Percentiles rank a stretch among this genome's conserved stretches.
These are phyloP conservation scores for Colletes latitarsis DNA, from an alignment of 1,140 invertebrate genomes.

Conservation along the genomic window DNA sequence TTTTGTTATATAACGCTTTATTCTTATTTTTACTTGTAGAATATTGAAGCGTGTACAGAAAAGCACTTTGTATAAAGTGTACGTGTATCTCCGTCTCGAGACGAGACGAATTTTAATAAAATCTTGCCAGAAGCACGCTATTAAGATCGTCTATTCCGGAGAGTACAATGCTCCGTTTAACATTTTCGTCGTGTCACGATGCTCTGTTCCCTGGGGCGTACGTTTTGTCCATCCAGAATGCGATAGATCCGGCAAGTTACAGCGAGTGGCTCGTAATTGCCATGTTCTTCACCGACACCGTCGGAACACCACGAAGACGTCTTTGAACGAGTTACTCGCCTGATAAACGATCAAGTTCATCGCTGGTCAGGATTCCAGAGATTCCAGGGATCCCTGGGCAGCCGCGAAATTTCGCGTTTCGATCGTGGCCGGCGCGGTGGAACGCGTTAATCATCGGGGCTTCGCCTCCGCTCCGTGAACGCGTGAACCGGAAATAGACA, in stretches of 20 bases:
- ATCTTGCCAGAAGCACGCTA: too few species aligned
- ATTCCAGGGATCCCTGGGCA: constrained; percentile 36
- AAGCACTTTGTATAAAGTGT: too few species aligned
- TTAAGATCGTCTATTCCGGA: too few species aligned
- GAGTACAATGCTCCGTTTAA: too few species aligned
- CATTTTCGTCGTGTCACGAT: not conserved
- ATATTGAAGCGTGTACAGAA: too few species aligned
- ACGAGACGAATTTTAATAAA: too few species aligned
- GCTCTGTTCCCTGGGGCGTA: not conserved
- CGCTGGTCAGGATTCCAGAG: constrained; percentile 27
- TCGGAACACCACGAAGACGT: not conserved
- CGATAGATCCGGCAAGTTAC: too few species aligned
- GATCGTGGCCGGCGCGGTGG: constrained; percentile 22
- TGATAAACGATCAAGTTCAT: constrained; percentile 60
- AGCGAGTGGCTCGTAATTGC: constrained; percentile 49
- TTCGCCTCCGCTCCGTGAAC: constrained; percentile 5
- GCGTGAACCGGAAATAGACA: not conserved
- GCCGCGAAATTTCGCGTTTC: constrained; percentile 59
- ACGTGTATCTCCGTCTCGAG: too few species aligned
- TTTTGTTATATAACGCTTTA: too few species aligned
- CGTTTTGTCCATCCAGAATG: not conserved
- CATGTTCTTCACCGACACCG: constrained; percentile 45
- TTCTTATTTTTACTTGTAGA: too few species aligned
- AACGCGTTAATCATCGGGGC: constrained; percentile 60
- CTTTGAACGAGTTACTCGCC: constrained; percentile 5